These are phyloP conservation scores for human (Homo sapiens) DNA, from an alignment of 2,113 vertebrate genomes.

Conservation along the genomic window DNA sequence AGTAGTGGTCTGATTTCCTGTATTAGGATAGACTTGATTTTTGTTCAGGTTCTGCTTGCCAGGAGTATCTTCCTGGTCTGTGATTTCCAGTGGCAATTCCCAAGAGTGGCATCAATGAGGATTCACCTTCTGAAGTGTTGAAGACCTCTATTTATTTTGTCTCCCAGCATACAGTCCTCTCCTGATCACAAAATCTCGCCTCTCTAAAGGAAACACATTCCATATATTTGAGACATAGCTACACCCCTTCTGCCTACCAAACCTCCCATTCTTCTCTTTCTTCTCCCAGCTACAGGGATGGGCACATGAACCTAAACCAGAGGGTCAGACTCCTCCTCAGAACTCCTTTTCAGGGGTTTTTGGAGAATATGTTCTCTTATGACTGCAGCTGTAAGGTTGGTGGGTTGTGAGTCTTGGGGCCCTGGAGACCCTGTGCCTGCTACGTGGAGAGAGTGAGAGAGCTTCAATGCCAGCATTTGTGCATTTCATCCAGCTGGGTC, in stretches of 20 bases:
- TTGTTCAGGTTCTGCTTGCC: not conserved
- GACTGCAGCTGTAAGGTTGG: not conserved
- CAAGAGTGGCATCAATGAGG: not conserved
- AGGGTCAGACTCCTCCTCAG: not conserved
- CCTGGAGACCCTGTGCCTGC: not conserved
- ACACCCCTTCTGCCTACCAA: not conserved
- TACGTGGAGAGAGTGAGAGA: not conserved
- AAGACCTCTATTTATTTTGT: not conserved
- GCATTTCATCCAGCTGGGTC: not conserved
- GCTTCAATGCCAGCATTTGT: not conserved
- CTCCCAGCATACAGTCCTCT: not conserved
- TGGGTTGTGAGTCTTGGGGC: not conserved
- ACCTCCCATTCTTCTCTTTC: not conserved
- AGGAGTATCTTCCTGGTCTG: not conserved
- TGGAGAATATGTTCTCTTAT: not conserved
- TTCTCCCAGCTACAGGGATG: not conserved
- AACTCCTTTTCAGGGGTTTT: not conserved
- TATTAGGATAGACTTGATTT: not conserved
- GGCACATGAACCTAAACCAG: not conserved
- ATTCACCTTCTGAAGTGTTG: not conserved
- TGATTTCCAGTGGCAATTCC: no score
- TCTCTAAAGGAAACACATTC: not conserved
- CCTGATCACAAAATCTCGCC: not conserved
- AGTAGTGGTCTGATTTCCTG: not conserved
- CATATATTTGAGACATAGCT: not conserved